These are phyloP conservation scores for Esox lucius DNA, from an alignment of 2,797 vertebrate species.

Conservation along the genomic window DNA sequence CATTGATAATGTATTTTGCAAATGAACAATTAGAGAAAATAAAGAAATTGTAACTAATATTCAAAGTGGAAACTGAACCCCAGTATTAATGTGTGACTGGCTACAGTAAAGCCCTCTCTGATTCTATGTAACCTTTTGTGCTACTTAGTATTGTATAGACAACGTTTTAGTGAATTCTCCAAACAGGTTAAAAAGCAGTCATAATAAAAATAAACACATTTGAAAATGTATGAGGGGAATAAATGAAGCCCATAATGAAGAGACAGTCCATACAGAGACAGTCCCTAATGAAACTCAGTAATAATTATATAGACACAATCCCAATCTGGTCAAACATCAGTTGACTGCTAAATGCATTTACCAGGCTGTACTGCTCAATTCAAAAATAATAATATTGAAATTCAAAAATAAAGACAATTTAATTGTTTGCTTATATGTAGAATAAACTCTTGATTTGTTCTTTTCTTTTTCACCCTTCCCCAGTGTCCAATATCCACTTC, in stretches of 20 bases:
- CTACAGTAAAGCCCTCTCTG: neutral
- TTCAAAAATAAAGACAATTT: too few relatives aligned
- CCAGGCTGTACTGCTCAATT: neutral
- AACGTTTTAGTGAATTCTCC: neutral
- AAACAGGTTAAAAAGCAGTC: neutral
- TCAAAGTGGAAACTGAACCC: too few relatives aligned
- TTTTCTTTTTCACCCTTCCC: too few relatives aligned
- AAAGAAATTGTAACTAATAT: too few relatives aligned
- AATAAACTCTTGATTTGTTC: too few relatives aligned
- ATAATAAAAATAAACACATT: neutral
- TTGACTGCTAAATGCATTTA: neutral
- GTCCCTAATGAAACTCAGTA: too few relatives aligned
- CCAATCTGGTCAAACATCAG: neutral
- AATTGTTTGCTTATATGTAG: too few relatives aligned
- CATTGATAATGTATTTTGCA: too few relatives aligned
- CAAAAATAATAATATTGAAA: neutral
- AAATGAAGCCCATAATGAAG: neutral
- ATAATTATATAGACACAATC: neutral
- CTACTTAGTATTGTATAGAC: slow-evolving; percentile 1
- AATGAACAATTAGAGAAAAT: too few relatives aligned
- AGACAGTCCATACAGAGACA: too few relatives aligned
- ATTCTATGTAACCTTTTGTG: slow-evolving; percentile 1
- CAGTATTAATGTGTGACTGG: slow-evolving; percentile 2
- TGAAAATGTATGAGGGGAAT: neutral
- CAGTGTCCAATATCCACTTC: too few relatives aligned